These are phyloP conservation scores for Phycodurus eques DNA, from an alignment of 2,113 vertebrate genomes.

Conservation along the genomic window DNA sequence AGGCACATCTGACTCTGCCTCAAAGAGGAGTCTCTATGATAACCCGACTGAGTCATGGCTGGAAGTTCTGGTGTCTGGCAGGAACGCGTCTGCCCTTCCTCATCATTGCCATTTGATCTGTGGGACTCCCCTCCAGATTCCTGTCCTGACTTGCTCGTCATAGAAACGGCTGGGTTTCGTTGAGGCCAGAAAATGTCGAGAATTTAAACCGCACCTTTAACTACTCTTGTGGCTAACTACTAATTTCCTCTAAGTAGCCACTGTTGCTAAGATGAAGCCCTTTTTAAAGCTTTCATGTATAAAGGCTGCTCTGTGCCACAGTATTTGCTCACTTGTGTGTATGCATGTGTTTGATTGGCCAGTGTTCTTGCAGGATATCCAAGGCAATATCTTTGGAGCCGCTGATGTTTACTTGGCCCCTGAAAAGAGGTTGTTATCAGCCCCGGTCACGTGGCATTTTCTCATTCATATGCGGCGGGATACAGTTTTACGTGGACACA, in stretches of 20 bases:
- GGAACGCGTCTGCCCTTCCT: constrained; percentile 16
- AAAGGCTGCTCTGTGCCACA: constrained; percentile 11
- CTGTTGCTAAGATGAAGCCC: constrained; percentile 30
- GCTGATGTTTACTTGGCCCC: constrained; percentile 58
- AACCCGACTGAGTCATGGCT: constrained; percentile 20
- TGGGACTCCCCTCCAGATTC: constrained; percentile 21
- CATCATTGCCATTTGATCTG: constrained; percentile 36
- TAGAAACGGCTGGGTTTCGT: constrained; percentile 26
- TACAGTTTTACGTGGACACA: constrained; percentile 49
- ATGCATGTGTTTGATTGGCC: constrained; percentile 36
- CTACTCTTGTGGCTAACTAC: constrained; percentile 38
- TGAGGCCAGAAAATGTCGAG: constrained; percentile 48
- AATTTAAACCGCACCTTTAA: constrained; percentile 60
- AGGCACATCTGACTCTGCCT: constrained; percentile 39
- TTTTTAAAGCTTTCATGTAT: constrained; percentile 29
- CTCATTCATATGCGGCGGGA: constrained; percentile 56
- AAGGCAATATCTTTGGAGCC: constrained; percentile 64
- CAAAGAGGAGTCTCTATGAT: constrained; percentile 24
- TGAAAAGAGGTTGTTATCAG: constrained; percentile 69
- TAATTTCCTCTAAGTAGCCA: constrained; percentile 48
- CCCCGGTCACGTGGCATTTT: constrained; percentile 67
- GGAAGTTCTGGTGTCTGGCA: constrained; percentile 14
- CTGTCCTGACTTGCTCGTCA: constrained; percentile 50
- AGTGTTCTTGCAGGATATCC: constrained; percentile 54
- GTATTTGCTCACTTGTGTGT: constrained; percentile 2